A percentile compares a stretch with the other conserved stretches of the same genome.
Evolutionary conservation across 37 sponge, comb jelly and placozoan species (phyloP).

Genomic region (Beroe ovata): DNA sequence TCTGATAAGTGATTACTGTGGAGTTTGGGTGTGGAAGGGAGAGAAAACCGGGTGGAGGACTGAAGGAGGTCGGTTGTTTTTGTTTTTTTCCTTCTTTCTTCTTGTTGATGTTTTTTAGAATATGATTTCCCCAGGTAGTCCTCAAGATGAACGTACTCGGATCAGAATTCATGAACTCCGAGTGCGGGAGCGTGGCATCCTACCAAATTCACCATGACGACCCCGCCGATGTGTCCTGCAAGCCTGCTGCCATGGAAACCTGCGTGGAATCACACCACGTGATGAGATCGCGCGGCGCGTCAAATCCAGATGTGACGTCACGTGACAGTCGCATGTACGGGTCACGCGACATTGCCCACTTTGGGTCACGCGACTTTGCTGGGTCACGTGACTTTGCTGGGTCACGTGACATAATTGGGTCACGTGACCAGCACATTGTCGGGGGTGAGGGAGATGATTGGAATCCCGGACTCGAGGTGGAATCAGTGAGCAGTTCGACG

Average conservation of each 20-base stretch:
- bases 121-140: constrained; percentile 58
- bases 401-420: constrained; percentile 1
- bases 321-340: too few relatives aligned
- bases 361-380: neutral
- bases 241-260: too few relatives aligned
- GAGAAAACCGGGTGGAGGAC: too few relatives aligned
- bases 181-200: constrained; percentile 56
- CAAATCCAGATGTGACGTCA: neutral
- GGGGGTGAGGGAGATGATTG: neutral
- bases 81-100: too few relatives aligned
- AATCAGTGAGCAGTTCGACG: neutral
- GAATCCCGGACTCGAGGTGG: neutral
- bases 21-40: too few relatives aligned
- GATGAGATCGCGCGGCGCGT: neutral
- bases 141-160: constrained; percentile 37
- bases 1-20: too few relatives aligned
- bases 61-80: too few relatives aligned
- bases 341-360: neutral
- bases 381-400: neutral
- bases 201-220: neutral
- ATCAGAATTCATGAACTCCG: constrained; percentile 51
- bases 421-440: neutral
- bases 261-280: neutral
- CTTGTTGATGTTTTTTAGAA: too few relatives aligned
- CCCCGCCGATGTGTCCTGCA: neutral